Evolutionary conservation across 1,140 invertebrate genomes (phyloP), one percentile per base, ranked within the genome.

Genomic region (Brachionus sp.): DNA sequence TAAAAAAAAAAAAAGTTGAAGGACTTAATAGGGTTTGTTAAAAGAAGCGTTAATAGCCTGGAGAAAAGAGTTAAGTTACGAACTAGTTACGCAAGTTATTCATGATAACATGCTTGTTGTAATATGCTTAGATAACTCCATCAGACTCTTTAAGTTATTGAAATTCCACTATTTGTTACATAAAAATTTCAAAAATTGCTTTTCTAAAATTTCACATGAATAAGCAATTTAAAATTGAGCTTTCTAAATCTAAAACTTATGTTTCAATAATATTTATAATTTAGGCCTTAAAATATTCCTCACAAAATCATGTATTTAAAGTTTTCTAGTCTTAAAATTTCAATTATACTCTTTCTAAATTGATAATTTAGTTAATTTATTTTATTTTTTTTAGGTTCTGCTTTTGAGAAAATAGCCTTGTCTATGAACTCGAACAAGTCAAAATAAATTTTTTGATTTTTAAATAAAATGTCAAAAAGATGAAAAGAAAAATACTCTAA

Each of bases 201-300:
- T 57, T 57, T 57, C n/a, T 57, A 57, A 66, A 66, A 66, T n/a
- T 66, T 66, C 64, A 66, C 64, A 66, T 35, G 64, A 66, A 66
- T 66, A 66, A 66, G 64, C 64, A 66, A 66, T 66, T 66, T 66
- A 33, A 33, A n/a, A 13, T n/a, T 12, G 13, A 13, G 12, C 25
- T 66, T 33, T 66, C 6, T 16, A 66, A 66, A 66, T 66, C n/a
- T 33, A 66, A 66, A 66, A 29, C 64, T 66, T 66, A 66, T 66
- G 64, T 66, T 66, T 66, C 64, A 33, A 66, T 66, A 33, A 23
- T n/a, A 12, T 12, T 33, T 66, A 13, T 5, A 33, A 12, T 66
- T 29, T 13, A n/a, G 29, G 25, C 12, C 12, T 66, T 10, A 33
- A 66, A 29, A n/a, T 33, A 5, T 64, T 66, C 29, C n/a, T 33